These are phyloP conservation scores for Tonatia bakeri DNA, from an alignment of 2,113 vertebrate genomes.

Conservation along the genomic window DNA sequence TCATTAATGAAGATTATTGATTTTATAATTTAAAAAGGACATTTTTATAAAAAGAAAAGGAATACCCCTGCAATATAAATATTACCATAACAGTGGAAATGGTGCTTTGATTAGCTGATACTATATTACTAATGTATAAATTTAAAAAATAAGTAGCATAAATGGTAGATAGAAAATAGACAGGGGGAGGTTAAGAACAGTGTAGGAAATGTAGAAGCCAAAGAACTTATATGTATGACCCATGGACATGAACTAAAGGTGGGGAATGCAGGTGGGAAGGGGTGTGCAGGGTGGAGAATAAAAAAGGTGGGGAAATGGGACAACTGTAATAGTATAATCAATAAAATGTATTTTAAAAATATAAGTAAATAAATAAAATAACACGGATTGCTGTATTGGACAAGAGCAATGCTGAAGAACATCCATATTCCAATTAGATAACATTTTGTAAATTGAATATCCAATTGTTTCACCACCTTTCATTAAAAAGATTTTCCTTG, in stretches of 20 bases:
- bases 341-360: no score
- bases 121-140: background rate
- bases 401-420: background rate
- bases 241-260: no score
- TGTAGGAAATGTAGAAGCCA: no score
- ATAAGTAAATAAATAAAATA: no score
- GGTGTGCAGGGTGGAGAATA: no score
- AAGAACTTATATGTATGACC: no score
- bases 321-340: no score
- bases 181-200: no score
- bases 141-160: background rate
- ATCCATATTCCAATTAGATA: background rate
- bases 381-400: background rate
- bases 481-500: background rate
- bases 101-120: background rate
- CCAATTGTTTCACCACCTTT: background rate
- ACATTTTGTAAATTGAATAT: background rate
- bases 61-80: background rate
- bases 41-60: constrained; percentile 14
- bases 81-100: background rate
- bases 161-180: no score
- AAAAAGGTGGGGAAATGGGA: no score
- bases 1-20: background rate
- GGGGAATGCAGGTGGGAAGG: no score
- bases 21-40: background rate